Percentiles rank a stretch among this genome's conserved stretches.
These are phyloP conservation scores for Tapera naevia DNA, from an alignment of 2,797 vertebrate genomes.

Conservation along the genomic window DNA sequence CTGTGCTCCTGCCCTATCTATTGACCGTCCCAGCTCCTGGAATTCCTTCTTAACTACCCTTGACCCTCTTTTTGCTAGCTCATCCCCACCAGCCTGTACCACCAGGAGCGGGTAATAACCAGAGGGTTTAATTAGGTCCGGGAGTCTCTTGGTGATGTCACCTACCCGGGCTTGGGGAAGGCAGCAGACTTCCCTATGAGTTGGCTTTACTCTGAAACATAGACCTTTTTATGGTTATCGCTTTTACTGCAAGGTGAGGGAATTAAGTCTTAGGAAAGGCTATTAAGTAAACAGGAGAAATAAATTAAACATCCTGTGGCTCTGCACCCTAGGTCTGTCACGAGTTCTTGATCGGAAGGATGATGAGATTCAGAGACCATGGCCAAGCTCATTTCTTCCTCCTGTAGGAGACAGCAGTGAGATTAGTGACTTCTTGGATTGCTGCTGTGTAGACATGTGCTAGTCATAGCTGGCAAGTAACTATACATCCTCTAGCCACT, in stretches of 20 bases:
- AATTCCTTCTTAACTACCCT: no score
- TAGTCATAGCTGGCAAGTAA: slow-evolving; percentile 33
- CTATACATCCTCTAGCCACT: slow-evolving; percentile 31
- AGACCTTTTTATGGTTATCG: slow-evolving; percentile 28
- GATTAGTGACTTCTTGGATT: background rate
- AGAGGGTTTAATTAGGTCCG: no score
- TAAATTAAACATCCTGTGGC: background rate
- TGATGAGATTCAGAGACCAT: background rate
- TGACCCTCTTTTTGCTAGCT: no score
- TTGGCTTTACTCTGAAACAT: slow-evolving; percentile 40
- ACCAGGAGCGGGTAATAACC: no score
- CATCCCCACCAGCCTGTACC: no score
- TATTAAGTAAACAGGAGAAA: background rate
- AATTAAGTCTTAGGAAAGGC: background rate
- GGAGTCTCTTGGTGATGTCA: no score
- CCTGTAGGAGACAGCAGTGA: background rate
- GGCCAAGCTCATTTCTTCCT: background rate
- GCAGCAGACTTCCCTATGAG: no score
- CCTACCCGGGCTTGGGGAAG: no score
- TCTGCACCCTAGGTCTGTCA: background rate
- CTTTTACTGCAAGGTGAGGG: background rate
- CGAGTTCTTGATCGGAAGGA: background rate
- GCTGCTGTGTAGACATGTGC: background rate
- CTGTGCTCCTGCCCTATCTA: no score
- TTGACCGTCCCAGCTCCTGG: no score